Conservation (phyloP, 2,888 invertebrate species). For the Tortrix viridana region DNA sequence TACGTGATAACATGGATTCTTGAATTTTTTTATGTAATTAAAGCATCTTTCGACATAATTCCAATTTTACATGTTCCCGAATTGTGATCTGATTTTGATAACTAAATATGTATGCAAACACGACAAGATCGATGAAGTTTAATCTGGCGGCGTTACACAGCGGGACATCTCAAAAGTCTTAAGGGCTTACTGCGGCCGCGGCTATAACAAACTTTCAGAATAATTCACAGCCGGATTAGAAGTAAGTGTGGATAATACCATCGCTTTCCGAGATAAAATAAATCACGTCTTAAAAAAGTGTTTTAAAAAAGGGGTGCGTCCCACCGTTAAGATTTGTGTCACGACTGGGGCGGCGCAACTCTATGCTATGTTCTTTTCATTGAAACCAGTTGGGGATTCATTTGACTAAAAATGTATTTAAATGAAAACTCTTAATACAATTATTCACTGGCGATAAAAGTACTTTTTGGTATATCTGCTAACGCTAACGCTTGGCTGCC, state of each 20-base stretch:
- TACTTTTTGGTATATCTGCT: neutral
- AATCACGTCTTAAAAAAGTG: conserved; percentile 67
- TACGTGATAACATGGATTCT: no score
- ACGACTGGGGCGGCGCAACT: conserved; percentile 43
- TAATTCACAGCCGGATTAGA: conserved; percentile 72
- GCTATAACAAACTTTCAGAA: conserved; percentile 71
- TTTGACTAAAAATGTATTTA: neutral
- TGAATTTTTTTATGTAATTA: no score
- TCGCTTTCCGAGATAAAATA: conserved; percentile 57
- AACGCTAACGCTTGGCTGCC: neutral
- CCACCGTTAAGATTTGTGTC: conserved; percentile 63
- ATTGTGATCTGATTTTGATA: no score
- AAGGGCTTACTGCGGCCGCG: conserved; percentile 63
- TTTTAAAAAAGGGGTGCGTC: conserved; percentile 59
- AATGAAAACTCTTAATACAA: no score
- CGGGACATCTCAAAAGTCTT: conserved; percentile 61
- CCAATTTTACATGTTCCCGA: no score
- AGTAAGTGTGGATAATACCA: conserved; percentile 67
- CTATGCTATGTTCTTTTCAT: neutral
- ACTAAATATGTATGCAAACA: conserved; percentile 40
- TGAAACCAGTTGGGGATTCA: neutral
- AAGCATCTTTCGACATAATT: no score
- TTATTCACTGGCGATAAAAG: no score
- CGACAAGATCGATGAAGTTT: conserved; percentile 52
- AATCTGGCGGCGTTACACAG: conserved; percentile 51